Conservation (phyloP, 2,797 vertebrate genomes). For the Pyrocephalus nanus region DNA sequence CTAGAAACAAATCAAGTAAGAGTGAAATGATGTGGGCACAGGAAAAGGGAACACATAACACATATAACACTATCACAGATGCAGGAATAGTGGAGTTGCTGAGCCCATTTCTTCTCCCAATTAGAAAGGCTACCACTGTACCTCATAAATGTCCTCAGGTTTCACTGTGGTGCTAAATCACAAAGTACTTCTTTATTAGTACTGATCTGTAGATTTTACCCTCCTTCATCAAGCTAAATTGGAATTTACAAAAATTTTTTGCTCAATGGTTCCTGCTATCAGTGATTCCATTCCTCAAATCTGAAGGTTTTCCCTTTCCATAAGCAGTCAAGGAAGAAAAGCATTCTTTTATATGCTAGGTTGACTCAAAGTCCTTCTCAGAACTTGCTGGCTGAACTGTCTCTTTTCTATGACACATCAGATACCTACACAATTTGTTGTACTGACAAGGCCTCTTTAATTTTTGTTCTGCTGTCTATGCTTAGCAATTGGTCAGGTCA, state of each 20-base stretch:
- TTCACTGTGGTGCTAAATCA: not conserved
- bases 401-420: not conserved
- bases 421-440: rapidly evolving
- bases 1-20: not conserved
- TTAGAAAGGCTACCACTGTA: not conserved
- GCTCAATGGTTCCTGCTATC: not conserved
- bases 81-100: not conserved
- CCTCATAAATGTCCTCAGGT: not conserved
- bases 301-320: not conserved
- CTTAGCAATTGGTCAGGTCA: not conserved
- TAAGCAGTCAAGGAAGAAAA: not conserved
- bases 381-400: not conserved
- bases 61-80: not conserved
- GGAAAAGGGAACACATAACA: not conserved
- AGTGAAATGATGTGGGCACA: not conserved
- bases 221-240: not conserved
- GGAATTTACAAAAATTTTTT: not conserved
- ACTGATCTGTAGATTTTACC: not conserved
- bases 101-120: not conserved
- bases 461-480: not conserved
- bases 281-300: not conserved
- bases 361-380: not conserved
- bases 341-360: not conserved
- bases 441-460: not conserved
- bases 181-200: not conserved